Evolutionary conservation across 2,888 invertebrate genomes (phyloP), one percentile per base, ranked within the genome.

Genomic region (Liopterus haemorrhoidalis): DNA sequence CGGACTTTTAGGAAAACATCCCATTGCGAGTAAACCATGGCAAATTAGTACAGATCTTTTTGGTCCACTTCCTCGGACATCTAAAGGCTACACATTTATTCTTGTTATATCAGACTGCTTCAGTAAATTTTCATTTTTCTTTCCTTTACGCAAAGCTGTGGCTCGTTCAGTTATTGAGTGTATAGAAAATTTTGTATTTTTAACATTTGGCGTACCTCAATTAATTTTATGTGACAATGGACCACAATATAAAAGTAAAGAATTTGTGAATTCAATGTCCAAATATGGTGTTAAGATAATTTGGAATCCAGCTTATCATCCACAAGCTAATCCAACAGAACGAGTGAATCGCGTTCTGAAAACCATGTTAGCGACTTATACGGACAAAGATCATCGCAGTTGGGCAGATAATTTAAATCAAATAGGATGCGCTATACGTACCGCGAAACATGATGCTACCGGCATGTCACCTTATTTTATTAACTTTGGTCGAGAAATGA

Each of bases 191-290:
- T 12, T 49, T 9, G 50, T 58, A 0, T 58, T 59, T 31, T 39
- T 51, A 8, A 16, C 50, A 5, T 61, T 55, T 49, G 57, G 57
- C 5, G 55, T 57, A 12, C 55, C 56, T 1, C 46, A 51, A 41
- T 32, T 20, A 2, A 20, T 57, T 4, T 54, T 56, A 11, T 46
- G 48, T 11, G 58, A 62, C 33, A 61, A 60, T 46, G 58, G 59
- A 1, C 38, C 38, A 4, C 57, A 58, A 36, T 59, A 55, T 45
- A 30, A 37, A 2, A 20, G 53, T 0, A 51, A 49, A 14, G 19
- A 37, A 8, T 57, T 54, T 32, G 18, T 20, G n/a, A 25, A 28
- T 2, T 14, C 48, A 16, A 15, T 27, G 11, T 9, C 20, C 6
- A 31, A 41, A 2, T 52, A 52, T 28, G 21, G 41, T 18, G 38